Evolutionary conservation across 2,113 vertebrate genomes (phyloP).

Genomic region (Xiphophorus maculatus): DNA sequence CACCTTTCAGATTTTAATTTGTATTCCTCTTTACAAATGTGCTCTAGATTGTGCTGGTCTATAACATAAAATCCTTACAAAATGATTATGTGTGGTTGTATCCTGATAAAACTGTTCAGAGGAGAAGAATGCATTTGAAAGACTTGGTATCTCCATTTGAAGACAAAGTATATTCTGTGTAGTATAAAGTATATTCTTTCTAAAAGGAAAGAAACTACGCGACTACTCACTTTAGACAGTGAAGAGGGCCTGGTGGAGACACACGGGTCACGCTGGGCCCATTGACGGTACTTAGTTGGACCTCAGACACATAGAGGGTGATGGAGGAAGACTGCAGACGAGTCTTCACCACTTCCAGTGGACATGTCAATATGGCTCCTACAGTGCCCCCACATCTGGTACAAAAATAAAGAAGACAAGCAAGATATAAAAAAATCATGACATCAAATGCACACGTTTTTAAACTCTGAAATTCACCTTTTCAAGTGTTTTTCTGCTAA

Average conservation of each 20-base stretch:
- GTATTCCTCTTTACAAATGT: too few relatives aligned
- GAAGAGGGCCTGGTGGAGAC: slow-evolving; percentile 92
- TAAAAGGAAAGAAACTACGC: neutral
- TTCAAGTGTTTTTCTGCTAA: neutral
- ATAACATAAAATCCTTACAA: neutral
- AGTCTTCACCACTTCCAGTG: slow-evolving; percentile 98
- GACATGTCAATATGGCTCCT: slow-evolving; percentile 97
- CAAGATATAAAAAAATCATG: neutral
- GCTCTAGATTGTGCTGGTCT: neutral
- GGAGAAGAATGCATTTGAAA: neutral
- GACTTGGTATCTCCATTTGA: neutral
- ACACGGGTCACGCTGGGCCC: slow-evolving; percentile 88
- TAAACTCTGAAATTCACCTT: neutral
- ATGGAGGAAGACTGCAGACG: slow-evolving; percentile 95
- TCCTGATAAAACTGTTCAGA: neutral
- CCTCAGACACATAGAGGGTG: slow-evolving; percentile 93
- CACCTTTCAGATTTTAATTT: too few relatives aligned
- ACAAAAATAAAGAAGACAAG: slow-evolving; percentile 7
- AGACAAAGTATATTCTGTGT: neutral
- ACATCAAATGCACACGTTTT: neutral
- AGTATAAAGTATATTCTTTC: too few relatives aligned
- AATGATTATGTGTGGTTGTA: neutral
- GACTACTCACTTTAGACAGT: slow-evolving; percentile 92
- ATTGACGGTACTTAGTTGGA: slow-evolving; percentile 91
- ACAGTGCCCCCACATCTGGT: slow-evolving; percentile 96